These are phyloP conservation scores for Cataglyphis albicans DNA, from an alignment of 2,888 invertebrate species.

Conservation along the genomic window DNA sequence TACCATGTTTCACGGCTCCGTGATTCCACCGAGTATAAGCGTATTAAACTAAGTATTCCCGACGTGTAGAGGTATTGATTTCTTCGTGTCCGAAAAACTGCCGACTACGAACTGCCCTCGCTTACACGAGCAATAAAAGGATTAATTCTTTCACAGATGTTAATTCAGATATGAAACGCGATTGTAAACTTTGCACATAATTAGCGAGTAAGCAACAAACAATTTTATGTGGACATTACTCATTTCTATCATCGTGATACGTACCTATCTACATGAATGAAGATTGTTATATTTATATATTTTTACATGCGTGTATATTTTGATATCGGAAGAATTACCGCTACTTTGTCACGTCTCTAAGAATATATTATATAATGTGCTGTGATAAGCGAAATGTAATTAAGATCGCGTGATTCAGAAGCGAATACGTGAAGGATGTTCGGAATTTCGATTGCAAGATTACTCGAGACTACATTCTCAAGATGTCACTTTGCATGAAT, in stretches of 20 bases:
- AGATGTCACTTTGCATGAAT: constrained; percentile 74
- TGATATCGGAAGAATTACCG: neutral
- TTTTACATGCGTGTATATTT: constrained; percentile 12
- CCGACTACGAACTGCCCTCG: constrained; percentile 23
- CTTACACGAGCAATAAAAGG: constrained; percentile 34
- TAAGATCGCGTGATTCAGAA: constrained; percentile 4
- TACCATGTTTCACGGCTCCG: constrained; percentile 83
- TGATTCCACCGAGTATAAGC: constrained; percentile 80
- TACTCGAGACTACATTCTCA: constrained; percentile 47
- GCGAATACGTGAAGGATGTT: constrained; percentile 9
- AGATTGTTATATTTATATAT: neutral
- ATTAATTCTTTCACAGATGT: constrained; percentile 16
- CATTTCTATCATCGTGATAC: neutral
- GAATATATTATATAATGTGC: neutral
- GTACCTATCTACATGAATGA: neutral
- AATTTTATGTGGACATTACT: neutral
- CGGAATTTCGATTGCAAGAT: constrained; percentile 63
- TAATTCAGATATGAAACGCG: constrained; percentile 21
- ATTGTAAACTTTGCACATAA: constrained; percentile 16
- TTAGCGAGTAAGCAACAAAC: constrained; percentile 14
- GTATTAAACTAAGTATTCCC: constrained; percentile 81
- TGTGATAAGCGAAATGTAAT: constrained; percentile 9
- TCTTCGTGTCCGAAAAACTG: constrained; percentile 41
- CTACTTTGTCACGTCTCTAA: neutral
- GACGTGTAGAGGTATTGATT: constrained; percentile 68